Base-by-base conservation (phyloP, 2,113 vertebrate genomes). In the Microcebus murinus region DNA sequence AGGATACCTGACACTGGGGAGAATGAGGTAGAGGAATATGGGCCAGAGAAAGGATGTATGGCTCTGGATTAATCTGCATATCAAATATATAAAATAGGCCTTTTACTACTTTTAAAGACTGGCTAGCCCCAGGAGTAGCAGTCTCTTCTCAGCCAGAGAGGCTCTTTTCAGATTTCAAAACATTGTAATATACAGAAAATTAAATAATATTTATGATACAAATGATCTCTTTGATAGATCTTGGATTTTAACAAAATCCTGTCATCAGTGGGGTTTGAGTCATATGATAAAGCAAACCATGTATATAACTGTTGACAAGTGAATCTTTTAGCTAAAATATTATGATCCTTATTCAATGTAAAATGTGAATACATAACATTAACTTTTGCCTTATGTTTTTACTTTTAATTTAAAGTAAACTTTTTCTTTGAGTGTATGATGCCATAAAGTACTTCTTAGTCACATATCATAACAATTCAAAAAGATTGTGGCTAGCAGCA, bases 391-490 rank as follows among this genome's bases (percentile, higher is more conserved):
- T 67, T 5, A 74, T 42, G 3, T 1, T 63, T 86, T 93, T 83
- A 79, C 1, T 79, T 83, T 79, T 57, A 81, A 77, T 52, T 50
- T 63, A 88, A 89, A 70, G 57, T 65, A 50, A 50, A 55, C 8
- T 91, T 89, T 7, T 68, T 23, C 17, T 89, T 71, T 93, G 7
- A 3, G 23, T 57, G 20, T 50, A 63, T 0, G 34, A 81, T 97
- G 27, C 34, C 17, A 65, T 39, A 81, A 90, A 76, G 1, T 67
- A 52, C 42, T 27, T 36, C 7, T 2, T 91, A 10, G 27, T 25
- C 88, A 90, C 34, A 87, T 31, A 73, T 76, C 65, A 42, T 4
- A 87, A 6, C 17, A 76, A 77, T 80, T 96, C 36, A 59, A 80
- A 97, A 87, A n/a, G 57, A 55, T 68, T 52, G 50, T 81, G 1